These are phyloP conservation scores for Drosophila dives DNA, from an alignment of 2,888 invertebrate genomes.

Conservation along the genomic window DNA sequence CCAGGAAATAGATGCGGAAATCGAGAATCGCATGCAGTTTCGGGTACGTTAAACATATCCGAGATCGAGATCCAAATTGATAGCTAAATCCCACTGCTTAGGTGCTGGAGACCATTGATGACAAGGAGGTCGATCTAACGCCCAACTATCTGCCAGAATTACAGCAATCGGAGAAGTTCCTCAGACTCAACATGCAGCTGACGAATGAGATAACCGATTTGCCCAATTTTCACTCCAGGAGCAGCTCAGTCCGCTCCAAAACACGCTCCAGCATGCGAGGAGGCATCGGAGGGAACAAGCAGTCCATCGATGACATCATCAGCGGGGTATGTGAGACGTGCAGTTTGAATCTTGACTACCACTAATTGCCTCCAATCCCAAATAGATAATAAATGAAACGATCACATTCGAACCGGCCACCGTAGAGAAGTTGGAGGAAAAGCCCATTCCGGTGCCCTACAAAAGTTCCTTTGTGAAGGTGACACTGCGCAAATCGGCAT, in stretches of 20 bases:
- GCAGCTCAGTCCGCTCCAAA: conserved; percentile 15
- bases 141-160: conserved; percentile 62
- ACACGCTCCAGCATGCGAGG: conserved; percentile 53
- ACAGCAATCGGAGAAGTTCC: conserved; percentile 43
- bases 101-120: conserved; percentile 55
- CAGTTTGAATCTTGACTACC: background rate
- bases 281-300: conserved; percentile 62
- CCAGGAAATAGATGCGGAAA: conserved; percentile 34
- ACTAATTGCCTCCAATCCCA: background rate
- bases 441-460: conserved; percentile 29
- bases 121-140: conserved; percentile 64
- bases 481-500: conserved; percentile 88
- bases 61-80: too few species aligned
- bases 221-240: conserved; percentile 1
- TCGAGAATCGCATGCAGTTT: conserved; percentile 53
- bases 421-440: background rate
- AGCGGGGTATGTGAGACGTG: conserved; percentile 45
- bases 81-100: background rate
- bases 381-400: conserved; percentile 47
- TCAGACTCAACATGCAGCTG: conserved; percentile 42
- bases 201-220: conserved; percentile 22
- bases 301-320: conserved; percentile 76
- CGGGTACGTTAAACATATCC: conserved; percentile 27
- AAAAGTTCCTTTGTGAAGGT: conserved; percentile 86
- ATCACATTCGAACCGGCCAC: conserved; percentile 26